Percentiles rank a stretch among this genome's conserved stretches.
These are phyloP conservation scores for Aegotheles bennettii DNA, from an alignment of 2,113 vertebrate species.

Conservation along the genomic window DNA sequence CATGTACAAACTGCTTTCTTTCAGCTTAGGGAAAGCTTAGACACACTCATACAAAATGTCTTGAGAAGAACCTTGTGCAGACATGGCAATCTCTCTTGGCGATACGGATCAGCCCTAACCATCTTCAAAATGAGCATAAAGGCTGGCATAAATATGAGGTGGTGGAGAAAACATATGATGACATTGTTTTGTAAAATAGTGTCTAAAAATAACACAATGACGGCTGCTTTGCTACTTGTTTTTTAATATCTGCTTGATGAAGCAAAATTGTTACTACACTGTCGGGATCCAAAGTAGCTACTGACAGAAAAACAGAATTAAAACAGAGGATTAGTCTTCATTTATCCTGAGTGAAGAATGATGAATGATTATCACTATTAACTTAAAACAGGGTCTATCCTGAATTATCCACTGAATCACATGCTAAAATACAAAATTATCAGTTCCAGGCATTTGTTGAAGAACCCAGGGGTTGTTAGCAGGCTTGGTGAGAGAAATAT, in stretches of 20 bases:
- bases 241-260: neutral
- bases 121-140: neutral
- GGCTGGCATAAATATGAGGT: neutral
- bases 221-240: neutral
- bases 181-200: neutral
- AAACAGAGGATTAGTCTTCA: neutral
- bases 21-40: neutral
- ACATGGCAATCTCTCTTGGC: neutral
- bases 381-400: neutral
- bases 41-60: neutral
- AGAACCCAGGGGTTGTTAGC: neutral
- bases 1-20: neutral
- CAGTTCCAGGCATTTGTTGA: neutral
- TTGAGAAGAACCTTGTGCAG: neutral
- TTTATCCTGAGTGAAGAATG: neutral
- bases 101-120: neutral
- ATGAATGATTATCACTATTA: neutral
- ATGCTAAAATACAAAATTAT: neutral
- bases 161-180: neutral
- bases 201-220: constrained; percentile 2
- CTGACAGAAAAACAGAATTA: neutral
- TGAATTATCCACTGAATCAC: neutral
- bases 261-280: neutral
- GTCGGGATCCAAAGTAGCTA: neutral
- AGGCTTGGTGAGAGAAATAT: neutral